Percentiles rank a stretch among this genome's conserved stretches.
phyloP scores from a whole-genome alignment of 2,888 invertebrate species.

The Galerucella nymphaeae region DNA sequence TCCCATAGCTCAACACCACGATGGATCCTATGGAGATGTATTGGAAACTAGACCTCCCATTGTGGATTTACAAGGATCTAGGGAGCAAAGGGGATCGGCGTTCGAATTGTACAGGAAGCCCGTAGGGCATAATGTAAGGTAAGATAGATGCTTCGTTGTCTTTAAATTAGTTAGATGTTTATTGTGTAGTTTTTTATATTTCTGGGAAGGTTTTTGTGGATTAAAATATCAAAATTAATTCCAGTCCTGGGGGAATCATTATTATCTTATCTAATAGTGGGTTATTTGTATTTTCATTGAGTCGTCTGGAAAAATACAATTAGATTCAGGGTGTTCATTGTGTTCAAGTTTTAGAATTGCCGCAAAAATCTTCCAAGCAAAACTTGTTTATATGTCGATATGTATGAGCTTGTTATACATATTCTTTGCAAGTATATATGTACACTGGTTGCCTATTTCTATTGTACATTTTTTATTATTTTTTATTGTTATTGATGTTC shows the following conservation, averaged over 20 bases:
- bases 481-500: conserved; percentile 28
- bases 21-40: conserved; percentile 54
- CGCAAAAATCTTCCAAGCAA: conserved; percentile 3
- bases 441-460: conserved; percentile 59
- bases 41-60: conserved; percentile 58
- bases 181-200: conserved; percentile 18
- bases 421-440: conserved; percentile 56
- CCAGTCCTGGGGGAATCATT: neutral
- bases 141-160: conserved; percentile 54
- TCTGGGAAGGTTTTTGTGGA: conserved; percentile 32
- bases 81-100: conserved; percentile 93
- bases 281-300: no score
- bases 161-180: conserved; percentile 23
- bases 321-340: no score
- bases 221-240: neutral
- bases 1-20: conserved; percentile 56
- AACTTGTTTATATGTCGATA: conserved; percentile 12
- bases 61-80: conserved; percentile 82
- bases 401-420: conserved; percentile 31
- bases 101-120: conserved; percentile 95
- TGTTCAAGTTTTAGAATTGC: neutral
- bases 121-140: conserved; percentile 86
- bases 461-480: conserved; percentile 37
- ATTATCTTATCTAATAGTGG: no score
- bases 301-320: no score